Conservation (phyloP, 2,797 vertebrate genomes). For the Otolemur crassicaudatus region DNA sequence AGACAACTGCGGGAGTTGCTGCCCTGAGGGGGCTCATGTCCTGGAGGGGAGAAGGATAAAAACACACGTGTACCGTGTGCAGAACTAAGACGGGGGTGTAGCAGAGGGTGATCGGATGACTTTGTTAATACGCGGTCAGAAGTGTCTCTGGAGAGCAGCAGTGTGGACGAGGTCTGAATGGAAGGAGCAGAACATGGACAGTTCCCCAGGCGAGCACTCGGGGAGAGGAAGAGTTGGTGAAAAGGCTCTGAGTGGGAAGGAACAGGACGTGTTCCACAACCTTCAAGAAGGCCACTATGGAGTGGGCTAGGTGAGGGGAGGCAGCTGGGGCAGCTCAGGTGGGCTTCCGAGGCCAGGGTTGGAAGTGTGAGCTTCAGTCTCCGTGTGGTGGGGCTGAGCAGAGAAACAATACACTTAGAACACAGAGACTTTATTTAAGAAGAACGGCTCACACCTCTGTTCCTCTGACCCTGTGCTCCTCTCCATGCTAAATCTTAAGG, state of each 20-base stretch:
- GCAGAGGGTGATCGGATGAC: accelerated
- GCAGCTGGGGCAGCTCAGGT: background rate
- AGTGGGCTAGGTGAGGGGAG: background rate
- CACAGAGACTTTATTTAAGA: background rate
- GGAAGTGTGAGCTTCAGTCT: background rate
- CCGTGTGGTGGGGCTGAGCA: background rate
- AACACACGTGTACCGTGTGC: accelerated
- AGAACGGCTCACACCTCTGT: background rate
- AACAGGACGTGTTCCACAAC: accelerated
- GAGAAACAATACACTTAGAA: background rate
- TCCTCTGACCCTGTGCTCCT: background rate
- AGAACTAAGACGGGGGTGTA: background rate
- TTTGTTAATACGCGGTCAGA: background rate
- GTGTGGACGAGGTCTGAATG: background rate
- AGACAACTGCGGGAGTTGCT: background rate
- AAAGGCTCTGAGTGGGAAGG: background rate
- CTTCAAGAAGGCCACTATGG: background rate
- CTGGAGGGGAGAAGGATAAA: background rate
- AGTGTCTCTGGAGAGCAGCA: background rate
- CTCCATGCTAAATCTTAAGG: background rate
- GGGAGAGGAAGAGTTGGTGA: background rate
- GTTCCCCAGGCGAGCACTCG: background rate
- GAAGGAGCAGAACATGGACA: background rate
- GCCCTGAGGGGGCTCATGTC: background rate
- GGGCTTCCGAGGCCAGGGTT: background rate